Evolutionary conservation across 2,888 invertebrate species (phyloP).

Genomic region (Antheraea assamensis): DNA sequence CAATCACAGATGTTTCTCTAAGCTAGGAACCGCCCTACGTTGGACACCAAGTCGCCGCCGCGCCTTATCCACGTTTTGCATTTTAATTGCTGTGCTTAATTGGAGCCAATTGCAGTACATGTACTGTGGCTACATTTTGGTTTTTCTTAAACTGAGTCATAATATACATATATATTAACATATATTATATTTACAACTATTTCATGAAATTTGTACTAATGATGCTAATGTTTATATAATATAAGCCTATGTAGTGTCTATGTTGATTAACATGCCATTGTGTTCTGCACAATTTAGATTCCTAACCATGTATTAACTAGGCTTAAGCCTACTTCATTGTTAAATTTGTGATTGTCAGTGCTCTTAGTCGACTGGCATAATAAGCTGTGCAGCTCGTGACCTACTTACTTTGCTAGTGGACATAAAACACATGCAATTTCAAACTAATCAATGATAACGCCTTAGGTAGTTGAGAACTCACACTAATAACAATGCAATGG

Average conservation of each 20-base stretch:
- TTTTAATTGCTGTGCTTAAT: background rate
- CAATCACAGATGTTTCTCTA: conserved; percentile 50
- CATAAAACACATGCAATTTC: background rate
- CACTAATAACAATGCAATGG: background rate
- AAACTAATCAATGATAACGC: background rate
- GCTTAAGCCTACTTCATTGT: conserved; percentile 18
- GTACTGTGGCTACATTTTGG: background rate
- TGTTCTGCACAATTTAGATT: background rate
- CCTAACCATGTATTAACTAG: background rate
- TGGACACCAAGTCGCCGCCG: conserved; percentile 30
- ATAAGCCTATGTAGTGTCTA: background rate
- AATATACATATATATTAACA: background rate
- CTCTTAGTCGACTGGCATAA: background rate
- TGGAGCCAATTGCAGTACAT: background rate
- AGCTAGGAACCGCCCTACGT: conserved; percentile 66
- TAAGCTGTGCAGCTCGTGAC: conserved; percentile 4
- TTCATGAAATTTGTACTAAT: background rate
- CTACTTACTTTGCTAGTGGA: conserved; percentile 8
- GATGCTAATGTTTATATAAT: background rate
- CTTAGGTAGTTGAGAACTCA: background rate
- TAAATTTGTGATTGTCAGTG: background rate
- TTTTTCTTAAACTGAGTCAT: background rate
- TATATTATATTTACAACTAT: background rate
- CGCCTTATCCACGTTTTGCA: conserved; percentile 25
- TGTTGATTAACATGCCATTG: background rate